Percentiles rank a stretch among this genome's conserved stretches.
These are phyloP conservation scores for Bombus fervidus DNA, from an alignment of 1,140 invertebrate genomes.

Conservation along the genomic window DNA sequence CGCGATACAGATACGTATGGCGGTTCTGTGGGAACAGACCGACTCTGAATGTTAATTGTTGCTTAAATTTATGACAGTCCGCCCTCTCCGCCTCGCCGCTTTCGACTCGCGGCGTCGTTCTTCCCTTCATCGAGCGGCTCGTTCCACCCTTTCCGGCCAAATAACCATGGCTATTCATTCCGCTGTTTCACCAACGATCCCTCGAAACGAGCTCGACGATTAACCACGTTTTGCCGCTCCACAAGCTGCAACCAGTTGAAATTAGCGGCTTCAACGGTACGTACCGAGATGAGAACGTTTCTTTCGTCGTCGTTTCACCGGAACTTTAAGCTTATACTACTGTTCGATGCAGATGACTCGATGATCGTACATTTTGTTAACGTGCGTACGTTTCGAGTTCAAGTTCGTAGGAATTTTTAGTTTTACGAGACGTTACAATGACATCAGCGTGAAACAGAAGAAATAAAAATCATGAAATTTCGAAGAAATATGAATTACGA, in stretches of 20 bases:
- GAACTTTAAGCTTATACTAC: no score
- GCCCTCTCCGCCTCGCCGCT: slow-evolving; percentile 49
- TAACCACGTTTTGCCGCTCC: slow-evolving; percentile 59
- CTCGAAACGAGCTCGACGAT: slow-evolving; percentile 73
- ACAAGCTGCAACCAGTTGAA: slow-evolving; percentile 16
- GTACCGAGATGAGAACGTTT: not conserved
- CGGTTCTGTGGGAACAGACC: slow-evolving; percentile 70
- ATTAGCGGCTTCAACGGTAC: slow-evolving; percentile 44
- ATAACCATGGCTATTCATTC: slow-evolving; percentile 72
- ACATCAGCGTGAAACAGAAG: no score
- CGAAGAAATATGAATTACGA: no score
- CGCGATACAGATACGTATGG: slow-evolving; percentile 70
- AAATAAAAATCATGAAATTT: no score
- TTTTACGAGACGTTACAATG: no score
- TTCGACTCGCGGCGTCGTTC: slow-evolving; percentile 36
- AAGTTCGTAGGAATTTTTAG: no score
- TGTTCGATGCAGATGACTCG: no score
- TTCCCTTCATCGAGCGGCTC: slow-evolving; percentile 48
- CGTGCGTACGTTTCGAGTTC: no score
- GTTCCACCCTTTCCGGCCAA: slow-evolving; percentile 59
- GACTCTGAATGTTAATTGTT: slow-evolving; percentile 80
- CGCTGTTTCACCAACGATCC: slow-evolving; percentile 57
- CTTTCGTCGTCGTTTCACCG: no score
- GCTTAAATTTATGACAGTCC: slow-evolving; percentile 80
- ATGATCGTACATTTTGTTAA: no score